Evolutionary conservation across 2,888 invertebrate genomes (phyloP), one percentile per base, ranked within the genome.

Genomic region (Malthinus seriepunctatus): DNA sequence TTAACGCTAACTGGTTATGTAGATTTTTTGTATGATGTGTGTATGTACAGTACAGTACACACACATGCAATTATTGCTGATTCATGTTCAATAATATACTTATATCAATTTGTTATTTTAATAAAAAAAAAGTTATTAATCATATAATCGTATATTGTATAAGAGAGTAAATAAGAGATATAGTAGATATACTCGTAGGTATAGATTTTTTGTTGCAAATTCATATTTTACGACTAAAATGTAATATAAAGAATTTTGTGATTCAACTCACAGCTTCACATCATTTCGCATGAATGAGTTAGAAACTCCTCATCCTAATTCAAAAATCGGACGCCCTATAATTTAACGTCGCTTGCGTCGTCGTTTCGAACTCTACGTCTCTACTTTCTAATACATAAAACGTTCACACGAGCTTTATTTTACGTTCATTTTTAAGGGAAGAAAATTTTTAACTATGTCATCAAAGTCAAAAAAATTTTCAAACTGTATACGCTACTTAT

Each of bases 251-350:
- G 56, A 57, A 57, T 61, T 61, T 57, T 61, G 61, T 48, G 57
- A 73, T 73, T 72, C 72, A 60, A 51, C 67, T 68, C 72, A 71
- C 73, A 72, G 65, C 65, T 68, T 63, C 60, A 60, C 65, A 63
- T 66, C 69, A 63, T 72, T 72, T 69, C 69, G 63, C 71, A 63
- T 63, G 69, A 69, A 67, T 69, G 69, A 58, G 46, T 54, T 32
- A 23, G 55, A 55, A 51, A 49, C 58, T 56, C 53, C 56, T 60
- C 59, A 45, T 56, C 60, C 57, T 57, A 62, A 57, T 62, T 62
- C 58, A 62, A 62, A 62, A 62, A 62, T 59, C 51, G 54, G 56
- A 49, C 62, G 62, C 56, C 62, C 65, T 65, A 65, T 65, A 65
- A 65, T 65, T 65, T 65, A 38, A 54, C 55, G 61, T 55, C 61